phyloP scores from a whole-genome alignment of 1,140 invertebrate species.

The Venustaconcha ellipsiformis region DNA sequence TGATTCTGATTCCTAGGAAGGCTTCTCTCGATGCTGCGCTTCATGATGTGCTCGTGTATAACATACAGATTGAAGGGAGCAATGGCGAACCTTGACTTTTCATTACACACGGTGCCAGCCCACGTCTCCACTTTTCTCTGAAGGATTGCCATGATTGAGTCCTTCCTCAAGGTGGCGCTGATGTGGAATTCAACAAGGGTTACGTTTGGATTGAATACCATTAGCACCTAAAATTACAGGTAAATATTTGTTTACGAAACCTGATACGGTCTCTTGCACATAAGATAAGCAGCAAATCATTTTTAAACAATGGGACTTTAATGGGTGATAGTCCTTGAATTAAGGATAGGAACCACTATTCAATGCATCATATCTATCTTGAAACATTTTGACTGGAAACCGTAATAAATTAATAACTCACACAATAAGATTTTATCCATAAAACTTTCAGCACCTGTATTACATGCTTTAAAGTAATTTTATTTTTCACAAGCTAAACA shows the following conservation, averaged over 20 bases:
- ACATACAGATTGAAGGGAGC: slow-evolving; percentile 13
- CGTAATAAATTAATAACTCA: too few species aligned
- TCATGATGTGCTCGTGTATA: background rate
- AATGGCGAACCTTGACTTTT: slow-evolving; percentile 22
- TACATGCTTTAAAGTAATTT: too few species aligned
- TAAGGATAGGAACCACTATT: background rate
- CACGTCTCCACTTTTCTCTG: slow-evolving; percentile 31
- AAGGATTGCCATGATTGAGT: slow-evolving; percentile 18
- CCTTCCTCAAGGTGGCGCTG: slow-evolving; percentile 3
- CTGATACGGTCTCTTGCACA: background rate
- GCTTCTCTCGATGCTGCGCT: slow-evolving; percentile 19
- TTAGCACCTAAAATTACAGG: slow-evolving; percentile 20
- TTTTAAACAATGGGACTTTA: background rate
- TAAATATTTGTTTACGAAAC: background rate
- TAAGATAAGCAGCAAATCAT: background rate
- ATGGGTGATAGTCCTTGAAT: too few species aligned
- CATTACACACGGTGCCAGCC: slow-evolving; percentile 14
- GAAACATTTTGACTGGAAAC: too few species aligned
- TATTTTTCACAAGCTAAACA: too few species aligned
- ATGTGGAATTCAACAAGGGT: slow-evolving; percentile 23
- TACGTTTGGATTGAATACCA: slow-evolving; percentile 36
- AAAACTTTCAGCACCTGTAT: too few species aligned
- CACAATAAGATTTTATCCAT: too few species aligned
- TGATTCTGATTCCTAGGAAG: slow-evolving; percentile 16
- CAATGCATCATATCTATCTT: too few species aligned